Evolutionary conservation across 2,797 vertebrate species (phyloP), one percentile per base, ranked within the genome.

Genomic region (Champsocephalus gunnari): DNA sequence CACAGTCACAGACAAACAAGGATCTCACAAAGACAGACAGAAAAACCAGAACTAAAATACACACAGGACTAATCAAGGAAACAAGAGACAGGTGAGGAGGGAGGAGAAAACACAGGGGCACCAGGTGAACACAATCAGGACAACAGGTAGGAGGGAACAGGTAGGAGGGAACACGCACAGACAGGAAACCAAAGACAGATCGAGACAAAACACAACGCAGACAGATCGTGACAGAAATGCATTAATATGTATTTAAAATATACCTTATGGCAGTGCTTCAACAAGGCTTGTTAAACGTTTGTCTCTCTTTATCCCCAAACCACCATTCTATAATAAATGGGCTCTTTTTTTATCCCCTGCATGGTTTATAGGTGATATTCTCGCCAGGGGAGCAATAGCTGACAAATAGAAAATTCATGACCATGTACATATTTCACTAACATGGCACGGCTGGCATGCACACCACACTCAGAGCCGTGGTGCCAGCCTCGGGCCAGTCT

Each of bases 401-500:
- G 77, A 87, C 77, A 88, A 85, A 88, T 70, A 81, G 79, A 86
- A 89, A 87, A 89, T 86, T 87, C 73, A 89, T 84, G 80, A 82
- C 73, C 77, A 85, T 87, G 88, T 88, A 85, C 87, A 90, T 90
- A 90, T 88, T 90, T 90, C 81, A 90, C 75, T 66, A 73, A 82
- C 79, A 79, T 76, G 78, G 51, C 73, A 49, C 1, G 54, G 66
- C 72, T 82, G 80, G 71, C 81, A 66, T 53, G 59, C 55, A n/a
- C 38, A 13, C 55, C 53, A 69, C 79, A 72, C 72, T 80, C 57
- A 58, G 66, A 79, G 58, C 28, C 41, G 73, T 73, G 8, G 74
- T 54, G 0, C 45, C 65, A 38, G 84, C 80, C 84, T 67, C 66
- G 11, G 83, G 89, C 79, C 73, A 71, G 50, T 48, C 65, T 69